These are phyloP conservation scores for Trinorchestia longiramus DNA, from an alignment of 1,140 invertebrate genomes.

Conservation along the genomic window DNA sequence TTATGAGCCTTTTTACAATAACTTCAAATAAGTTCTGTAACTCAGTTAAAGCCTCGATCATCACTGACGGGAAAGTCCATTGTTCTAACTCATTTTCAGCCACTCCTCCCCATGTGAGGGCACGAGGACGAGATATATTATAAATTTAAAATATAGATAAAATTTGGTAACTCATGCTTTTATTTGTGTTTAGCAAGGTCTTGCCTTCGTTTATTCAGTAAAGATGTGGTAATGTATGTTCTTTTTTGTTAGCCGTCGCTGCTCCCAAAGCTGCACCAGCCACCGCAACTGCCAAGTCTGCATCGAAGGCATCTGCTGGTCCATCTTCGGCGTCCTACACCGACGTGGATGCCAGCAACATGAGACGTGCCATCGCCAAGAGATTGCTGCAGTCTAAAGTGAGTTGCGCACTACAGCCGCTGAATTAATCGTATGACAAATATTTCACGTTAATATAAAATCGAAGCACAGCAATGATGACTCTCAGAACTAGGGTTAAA, in stretches of 20 bases:
- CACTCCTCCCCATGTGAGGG: too few relatives aligned
- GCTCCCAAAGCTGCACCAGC: neutral
- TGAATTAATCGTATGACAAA: neutral
- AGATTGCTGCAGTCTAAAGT: conserved; percentile 76
- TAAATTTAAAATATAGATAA: too few relatives aligned
- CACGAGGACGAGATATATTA: too few relatives aligned
- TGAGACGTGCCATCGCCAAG: conserved; percentile 74
- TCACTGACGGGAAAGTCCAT: too few relatives aligned
- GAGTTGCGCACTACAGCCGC: conserved; percentile 24
- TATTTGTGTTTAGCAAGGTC: neutral
- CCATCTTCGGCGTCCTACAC: conserved; percentile 64
- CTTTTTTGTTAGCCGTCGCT: conserved; percentile 66
- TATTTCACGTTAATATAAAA: neutral
- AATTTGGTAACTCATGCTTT: neutral
- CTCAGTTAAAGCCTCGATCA: too few relatives aligned
- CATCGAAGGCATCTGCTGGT: conserved; percentile 39
- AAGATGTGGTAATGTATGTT: neutral
- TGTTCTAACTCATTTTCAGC: too few relatives aligned
- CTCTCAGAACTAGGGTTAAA: neutral
- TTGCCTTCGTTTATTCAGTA: neutral
- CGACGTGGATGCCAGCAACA: conserved; percentile 71
- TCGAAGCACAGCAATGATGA: neutral
- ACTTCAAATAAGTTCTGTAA: too few relatives aligned
- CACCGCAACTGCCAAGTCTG: conserved; percentile 58
- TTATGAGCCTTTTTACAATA: too few relatives aligned